Evolutionary conservation across 2,888 invertebrate species (phyloP).

Genomic region (Diabrotica balteata): DNA sequence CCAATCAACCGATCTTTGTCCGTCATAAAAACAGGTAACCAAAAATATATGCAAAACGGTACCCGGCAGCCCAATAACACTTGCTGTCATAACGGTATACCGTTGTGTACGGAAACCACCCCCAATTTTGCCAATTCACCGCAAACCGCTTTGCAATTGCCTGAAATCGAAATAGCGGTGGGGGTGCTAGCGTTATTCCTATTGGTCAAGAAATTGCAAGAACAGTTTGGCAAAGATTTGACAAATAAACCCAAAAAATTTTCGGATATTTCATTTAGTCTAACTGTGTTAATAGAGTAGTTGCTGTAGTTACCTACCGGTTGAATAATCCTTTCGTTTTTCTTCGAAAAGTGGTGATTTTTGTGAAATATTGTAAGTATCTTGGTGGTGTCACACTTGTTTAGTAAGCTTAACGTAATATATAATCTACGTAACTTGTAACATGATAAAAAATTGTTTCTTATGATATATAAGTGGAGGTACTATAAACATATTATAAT

Average conservation of each 20-base stretch:
- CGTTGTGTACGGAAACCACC: slow-evolving; percentile 21
- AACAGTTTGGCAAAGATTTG: slow-evolving; percentile 19
- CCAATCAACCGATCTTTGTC: too few relatives aligned
- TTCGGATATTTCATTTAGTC: slow-evolving; percentile 19
- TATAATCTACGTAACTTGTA: too few relatives aligned
- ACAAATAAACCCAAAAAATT: slow-evolving; percentile 23
- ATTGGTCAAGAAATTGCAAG: slow-evolving; percentile 30
- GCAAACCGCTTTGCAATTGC: slow-evolving; percentile 22
- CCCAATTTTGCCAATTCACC: slow-evolving; percentile 29
- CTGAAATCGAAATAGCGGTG: slow-evolving; percentile 14
- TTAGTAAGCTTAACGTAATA: too few relatives aligned
- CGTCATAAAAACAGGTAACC: slow-evolving; percentile 6
- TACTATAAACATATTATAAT: too few relatives aligned
- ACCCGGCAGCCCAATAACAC: not conserved
- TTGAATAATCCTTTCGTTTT: not conserved
- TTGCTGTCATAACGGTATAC: slow-evolving; percentile 25
- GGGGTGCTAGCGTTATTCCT: slow-evolving; percentile 21
- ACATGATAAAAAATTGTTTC: too few relatives aligned
- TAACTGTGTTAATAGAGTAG: slow-evolving; percentile 11
- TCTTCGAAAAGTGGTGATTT: not conserved
- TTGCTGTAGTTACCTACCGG: not conserved
- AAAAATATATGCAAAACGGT: slow-evolving; percentile 4
- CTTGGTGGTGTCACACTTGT: too few relatives aligned
- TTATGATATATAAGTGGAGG: too few relatives aligned
- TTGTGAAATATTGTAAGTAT: slow-evolving; percentile 9